Conservation (phyloP, 2,113 vertebrate genomes). For the Peromyscus leucopus region DNA sequence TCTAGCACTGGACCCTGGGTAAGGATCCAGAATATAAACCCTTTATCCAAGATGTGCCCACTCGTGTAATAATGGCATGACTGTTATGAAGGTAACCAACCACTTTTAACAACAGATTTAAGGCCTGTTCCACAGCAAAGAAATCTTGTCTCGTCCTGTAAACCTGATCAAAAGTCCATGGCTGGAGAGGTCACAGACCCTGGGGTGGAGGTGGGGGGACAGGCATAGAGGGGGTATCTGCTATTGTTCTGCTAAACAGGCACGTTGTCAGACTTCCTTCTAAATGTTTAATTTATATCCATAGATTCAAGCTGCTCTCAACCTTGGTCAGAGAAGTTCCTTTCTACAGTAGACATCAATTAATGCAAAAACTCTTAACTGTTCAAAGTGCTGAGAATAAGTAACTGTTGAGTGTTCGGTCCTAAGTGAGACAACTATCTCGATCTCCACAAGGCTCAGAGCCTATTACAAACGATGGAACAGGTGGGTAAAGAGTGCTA, state of each 20-base stretch:
- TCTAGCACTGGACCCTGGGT: background rate
- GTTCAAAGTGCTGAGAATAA: background rate
- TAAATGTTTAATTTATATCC: background rate
- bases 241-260: background rate
- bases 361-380: background rate
- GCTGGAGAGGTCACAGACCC: background rate
- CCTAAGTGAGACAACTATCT: background rate
- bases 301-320: background rate
- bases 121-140: background rate
- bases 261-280: background rate
- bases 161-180: background rate
- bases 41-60: background rate
- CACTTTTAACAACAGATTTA: background rate
- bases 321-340: background rate
- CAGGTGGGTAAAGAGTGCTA: too few species aligned
- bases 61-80: background rate
- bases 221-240: background rate
- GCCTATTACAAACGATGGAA: background rate
- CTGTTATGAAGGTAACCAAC: background rate
- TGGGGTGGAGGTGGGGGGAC: too few species aligned
- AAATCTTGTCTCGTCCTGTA: background rate
- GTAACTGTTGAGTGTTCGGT: background rate
- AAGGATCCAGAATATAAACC: background rate
- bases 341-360: background rate
- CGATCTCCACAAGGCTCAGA: background rate